Evolutionary conservation across 2,797 vertebrate genomes (phyloP).

Genomic region (Anomalospiza imberbis): DNA sequence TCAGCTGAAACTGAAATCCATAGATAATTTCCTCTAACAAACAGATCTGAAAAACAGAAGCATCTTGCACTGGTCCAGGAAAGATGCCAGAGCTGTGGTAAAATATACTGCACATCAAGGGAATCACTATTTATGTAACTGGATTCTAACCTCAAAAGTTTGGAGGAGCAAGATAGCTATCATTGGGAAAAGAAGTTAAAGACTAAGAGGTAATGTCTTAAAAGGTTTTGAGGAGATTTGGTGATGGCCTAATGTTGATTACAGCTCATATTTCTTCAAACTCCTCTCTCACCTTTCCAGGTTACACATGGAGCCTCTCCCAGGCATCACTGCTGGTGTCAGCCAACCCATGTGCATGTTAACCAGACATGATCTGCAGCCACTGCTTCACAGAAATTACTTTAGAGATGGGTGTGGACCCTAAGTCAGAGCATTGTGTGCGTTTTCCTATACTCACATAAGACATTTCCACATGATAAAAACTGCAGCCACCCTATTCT

Average conservation of each 20-base stretch:
- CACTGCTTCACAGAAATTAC: background rate
- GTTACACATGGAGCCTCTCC: background rate
- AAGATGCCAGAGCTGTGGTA: background rate
- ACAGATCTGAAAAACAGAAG: background rate
- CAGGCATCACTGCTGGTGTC: background rate
- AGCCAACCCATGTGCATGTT: accelerated
- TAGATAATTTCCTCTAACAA: background rate
- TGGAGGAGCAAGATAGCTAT: background rate
- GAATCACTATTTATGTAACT: background rate
- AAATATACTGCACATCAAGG: background rate
- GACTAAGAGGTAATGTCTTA: background rate
- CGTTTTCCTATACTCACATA: background rate
- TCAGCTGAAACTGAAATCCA: background rate
- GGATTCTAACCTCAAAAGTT: background rate
- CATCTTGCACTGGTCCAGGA: background rate
- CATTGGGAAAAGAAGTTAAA: background rate
- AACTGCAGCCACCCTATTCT: background rate
- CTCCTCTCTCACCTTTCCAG: background rate
- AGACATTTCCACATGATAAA: background rate
- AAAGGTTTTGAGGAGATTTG: background rate
- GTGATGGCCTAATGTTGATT: background rate
- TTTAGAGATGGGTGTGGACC: background rate
- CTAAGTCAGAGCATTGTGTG: background rate
- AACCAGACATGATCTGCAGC: background rate
- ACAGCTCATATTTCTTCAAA: background rate